Conservation (phyloP, 2,797 vertebrate genomes). For the Squalus acanthias region DNA sequence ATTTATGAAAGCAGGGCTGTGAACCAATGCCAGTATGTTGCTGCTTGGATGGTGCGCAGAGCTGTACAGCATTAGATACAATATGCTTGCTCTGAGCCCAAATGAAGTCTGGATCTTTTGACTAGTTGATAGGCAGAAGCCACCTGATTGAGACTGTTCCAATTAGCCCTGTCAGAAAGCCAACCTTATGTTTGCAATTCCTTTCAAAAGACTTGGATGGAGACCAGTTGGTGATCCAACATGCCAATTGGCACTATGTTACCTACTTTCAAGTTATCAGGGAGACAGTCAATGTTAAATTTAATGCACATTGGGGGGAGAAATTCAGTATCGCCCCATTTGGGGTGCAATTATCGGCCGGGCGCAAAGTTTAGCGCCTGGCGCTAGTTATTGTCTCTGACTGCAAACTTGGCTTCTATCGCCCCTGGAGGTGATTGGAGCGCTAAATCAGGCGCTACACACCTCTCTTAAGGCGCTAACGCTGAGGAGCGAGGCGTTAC, state of each 20-base stretch:
- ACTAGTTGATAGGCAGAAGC: neutral
- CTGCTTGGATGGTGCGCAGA: neutral
- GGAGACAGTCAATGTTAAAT: neutral
- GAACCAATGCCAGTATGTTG: neutral
- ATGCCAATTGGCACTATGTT: slow-evolving; percentile 10
- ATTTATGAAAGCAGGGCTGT: neutral
- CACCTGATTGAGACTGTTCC: neutral
- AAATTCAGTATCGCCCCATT: too few relatives aligned
- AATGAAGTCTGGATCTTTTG: neutral
- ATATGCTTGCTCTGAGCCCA: neutral
- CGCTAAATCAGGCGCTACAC: too few relatives aligned
- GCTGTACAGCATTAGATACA: neutral
- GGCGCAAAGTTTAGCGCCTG: too few relatives aligned
- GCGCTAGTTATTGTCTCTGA: too few relatives aligned
- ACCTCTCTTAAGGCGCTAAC: too few relatives aligned
- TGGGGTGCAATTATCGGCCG: too few relatives aligned
- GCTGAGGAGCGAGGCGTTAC: too few relatives aligned
- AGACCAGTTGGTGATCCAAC: neutral
- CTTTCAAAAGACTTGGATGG: neutral
- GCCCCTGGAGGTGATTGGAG: too few relatives aligned
- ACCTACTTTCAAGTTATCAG: slow-evolving; percentile 10
- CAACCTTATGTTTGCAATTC: slow-evolving; percentile 15
- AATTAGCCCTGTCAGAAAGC: neutral
- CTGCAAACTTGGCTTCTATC: too few relatives aligned
- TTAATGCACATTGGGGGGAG: neutral